Base-by-base conservation (phyloP, 2,888 invertebrate species). In the Tetheella fluctuosa region DNA sequence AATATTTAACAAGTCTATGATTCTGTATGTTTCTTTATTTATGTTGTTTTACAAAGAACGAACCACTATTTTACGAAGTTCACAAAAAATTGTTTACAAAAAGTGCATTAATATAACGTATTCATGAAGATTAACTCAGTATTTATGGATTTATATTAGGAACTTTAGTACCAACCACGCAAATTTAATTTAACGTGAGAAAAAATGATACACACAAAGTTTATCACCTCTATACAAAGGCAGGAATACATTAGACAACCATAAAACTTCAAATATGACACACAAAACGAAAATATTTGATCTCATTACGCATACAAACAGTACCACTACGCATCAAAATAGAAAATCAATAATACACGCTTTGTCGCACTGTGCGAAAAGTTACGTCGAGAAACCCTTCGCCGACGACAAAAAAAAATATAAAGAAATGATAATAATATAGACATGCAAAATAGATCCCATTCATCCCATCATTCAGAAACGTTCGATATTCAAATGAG, bases 271-370 rank as follows among this genome's bases (percentile, higher is more conserved):
- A 86, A 87, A 88, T 87, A 83, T 90, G 91, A 90, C 91, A 90
- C n/a, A 77, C 81, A 68, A 59, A 85, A 83, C 86, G 83, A 91
- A 91, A 93, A 93, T 88, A 92, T 92, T 91, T 90, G 83, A 91
- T 88, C 89, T 87, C 90, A 92, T 92, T 92, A 92, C 81, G 80
- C 77, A 89, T 88, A 89, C 85, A 84, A 71, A 80, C 68, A 69
- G 63, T 66, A 72, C 70, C 70, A 48, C 72, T 67, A 77, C 77
- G 80, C 80, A 81, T 79, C 78, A 74, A 77, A 76, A 76, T 74
- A 69, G 70, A 82, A 80, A 85, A 89, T 86, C 83, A 81, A 86
- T 83, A 81, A 66, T 60, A 58, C 58, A 58, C 57, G 59, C 69
- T 74, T 86, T 88, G 83, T 88, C 54, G 34, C 72, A 71, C 80